A percentile compares a stretch with the other conserved stretches of the same genome.
Evolutionary conservation across 1,140 invertebrate genomes (phyloP).

Genomic region (Bombus vancouverensis): DNA sequence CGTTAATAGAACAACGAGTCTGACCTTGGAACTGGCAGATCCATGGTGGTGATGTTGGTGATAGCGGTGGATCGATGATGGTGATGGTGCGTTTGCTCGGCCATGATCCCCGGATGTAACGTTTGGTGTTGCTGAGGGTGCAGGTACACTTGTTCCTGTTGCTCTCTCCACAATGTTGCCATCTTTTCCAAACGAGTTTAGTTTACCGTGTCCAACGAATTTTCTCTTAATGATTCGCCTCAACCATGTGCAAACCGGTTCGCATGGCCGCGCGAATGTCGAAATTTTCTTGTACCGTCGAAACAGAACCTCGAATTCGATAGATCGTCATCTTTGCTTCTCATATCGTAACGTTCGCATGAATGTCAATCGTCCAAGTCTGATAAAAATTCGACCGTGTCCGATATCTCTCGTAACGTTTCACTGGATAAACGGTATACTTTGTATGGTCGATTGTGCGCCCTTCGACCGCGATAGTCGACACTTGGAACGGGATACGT

Average conservation of each 20-base stretch:
- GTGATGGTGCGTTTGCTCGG: slow-evolving; percentile 40
- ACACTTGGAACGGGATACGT: background rate
- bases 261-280: too few species aligned
- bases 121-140: slow-evolving; percentile 58
- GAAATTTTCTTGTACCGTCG: background rate
- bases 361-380: background rate
- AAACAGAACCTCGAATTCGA: background rate
- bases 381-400: background rate
- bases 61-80: slow-evolving; percentile 39
- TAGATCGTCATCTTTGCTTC: background rate
- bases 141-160: slow-evolving; percentile 56
- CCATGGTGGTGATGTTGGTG: slow-evolving; percentile 42
- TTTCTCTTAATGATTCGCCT: background rate
- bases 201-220: too few species aligned
- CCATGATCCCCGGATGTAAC: slow-evolving; percentile 48
- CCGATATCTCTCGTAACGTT: background rate
- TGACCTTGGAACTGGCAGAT: slow-evolving; percentile 66
- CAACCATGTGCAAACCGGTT: background rate
- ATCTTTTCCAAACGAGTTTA: background rate
- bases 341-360: background rate
- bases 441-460: background rate
- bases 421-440: background rate
- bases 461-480: background rate
- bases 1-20: slow-evolving; percentile 60
- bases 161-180: slow-evolving; percentile 69